These are phyloP conservation scores for Tanaodytes sp. DNA, from an alignment of 2,888 invertebrate species.

Conservation along the genomic window DNA sequence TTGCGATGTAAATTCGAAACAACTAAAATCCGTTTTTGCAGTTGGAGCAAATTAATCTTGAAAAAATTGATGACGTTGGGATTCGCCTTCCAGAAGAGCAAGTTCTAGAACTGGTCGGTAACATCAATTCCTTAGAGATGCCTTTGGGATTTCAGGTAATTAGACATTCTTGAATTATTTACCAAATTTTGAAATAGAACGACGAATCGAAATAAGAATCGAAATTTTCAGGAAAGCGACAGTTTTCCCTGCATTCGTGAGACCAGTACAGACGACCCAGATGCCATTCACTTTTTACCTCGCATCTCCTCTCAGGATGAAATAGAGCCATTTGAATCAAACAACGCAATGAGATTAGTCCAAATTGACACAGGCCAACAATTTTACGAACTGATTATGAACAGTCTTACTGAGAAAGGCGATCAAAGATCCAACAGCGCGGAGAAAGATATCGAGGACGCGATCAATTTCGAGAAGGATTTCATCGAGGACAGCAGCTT, in stretches of 20 bases:
- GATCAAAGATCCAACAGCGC: slow-evolving; percentile 27
- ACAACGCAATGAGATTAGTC: slow-evolving; percentile 58
- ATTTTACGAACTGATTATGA: slow-evolving; percentile 66
- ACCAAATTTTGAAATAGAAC: too few relatives aligned
- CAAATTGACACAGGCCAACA: slow-evolving; percentile 65
- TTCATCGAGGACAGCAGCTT: slow-evolving; percentile 31
- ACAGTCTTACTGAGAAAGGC: slow-evolving; percentile 59
- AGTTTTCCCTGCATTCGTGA: slow-evolving; percentile 38
- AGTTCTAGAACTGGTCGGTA: slow-evolving; percentile 58
- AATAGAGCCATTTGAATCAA: slow-evolving; percentile 35
- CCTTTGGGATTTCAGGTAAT: slow-evolving; percentile 39
- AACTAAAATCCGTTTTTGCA: slow-evolving; percentile 28
- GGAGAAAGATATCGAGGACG: slow-evolving; percentile 49
- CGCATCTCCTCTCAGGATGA: slow-evolving; percentile 38
- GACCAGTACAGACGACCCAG: slow-evolving; percentile 34
- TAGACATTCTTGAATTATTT: too few relatives aligned
- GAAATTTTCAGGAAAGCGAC: slow-evolving; percentile 45
- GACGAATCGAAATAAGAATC: too few relatives aligned
- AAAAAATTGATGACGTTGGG: slow-evolving; percentile 54
- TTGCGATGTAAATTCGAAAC: too few relatives aligned
- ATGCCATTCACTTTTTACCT: slow-evolving; percentile 37
- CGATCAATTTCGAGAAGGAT: slow-evolving; percentile 42
- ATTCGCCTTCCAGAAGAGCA: slow-evolving; percentile 55
- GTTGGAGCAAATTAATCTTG: slow-evolving; percentile 58
- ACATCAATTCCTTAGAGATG: slow-evolving; percentile 54